phyloP scores from a whole-genome alignment of 2,888 invertebrate genomes.

The Hirtodrosophila histrioides region DNA sequence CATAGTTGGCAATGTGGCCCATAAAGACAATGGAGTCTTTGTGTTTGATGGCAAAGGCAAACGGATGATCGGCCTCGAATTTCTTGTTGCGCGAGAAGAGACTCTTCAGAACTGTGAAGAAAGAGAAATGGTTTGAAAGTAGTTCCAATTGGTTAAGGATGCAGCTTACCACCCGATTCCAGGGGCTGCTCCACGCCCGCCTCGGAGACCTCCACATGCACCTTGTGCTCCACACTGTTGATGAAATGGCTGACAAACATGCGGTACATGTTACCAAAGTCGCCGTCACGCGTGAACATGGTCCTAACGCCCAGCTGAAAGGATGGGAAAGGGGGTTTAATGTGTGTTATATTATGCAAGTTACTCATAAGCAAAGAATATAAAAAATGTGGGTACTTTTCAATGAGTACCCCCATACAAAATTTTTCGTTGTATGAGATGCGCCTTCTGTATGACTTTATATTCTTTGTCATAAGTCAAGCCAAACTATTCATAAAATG shows the following conservation, averaged over 20 bases:
- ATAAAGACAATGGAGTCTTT: constrained; percentile 80
- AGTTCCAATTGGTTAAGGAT: not conserved
- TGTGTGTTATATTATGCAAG: no score
- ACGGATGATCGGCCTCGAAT: constrained; percentile 80
- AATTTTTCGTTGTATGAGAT: no score
- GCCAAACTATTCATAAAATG: no score
- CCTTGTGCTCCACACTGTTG: constrained; percentile 79
- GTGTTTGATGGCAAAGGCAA: constrained; percentile 77
- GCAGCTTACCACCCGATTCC: constrained; percentile 73
- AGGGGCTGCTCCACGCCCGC: constrained; percentile 75
- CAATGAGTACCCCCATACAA: no score
- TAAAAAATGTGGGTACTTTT: no score
- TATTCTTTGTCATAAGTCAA: no score
- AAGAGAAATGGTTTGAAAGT: not conserved
- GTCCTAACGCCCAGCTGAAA: constrained; percentile 75
- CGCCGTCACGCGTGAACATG: constrained; percentile 80
- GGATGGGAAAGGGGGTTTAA: not conserved
- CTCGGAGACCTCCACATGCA: constrained; percentile 75
- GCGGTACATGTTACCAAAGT: constrained; percentile 81
- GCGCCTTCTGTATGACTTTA: no score
- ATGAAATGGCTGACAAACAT: constrained; percentile 82
- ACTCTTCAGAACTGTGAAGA: constrained; percentile 68
- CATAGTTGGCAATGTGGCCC: constrained; percentile 81
- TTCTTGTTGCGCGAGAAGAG: constrained; percentile 79
- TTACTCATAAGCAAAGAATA: no score